phyloP scores from a whole-genome alignment of 2,888 invertebrate genomes.

The Rhyacophila evoluta region DNA sequence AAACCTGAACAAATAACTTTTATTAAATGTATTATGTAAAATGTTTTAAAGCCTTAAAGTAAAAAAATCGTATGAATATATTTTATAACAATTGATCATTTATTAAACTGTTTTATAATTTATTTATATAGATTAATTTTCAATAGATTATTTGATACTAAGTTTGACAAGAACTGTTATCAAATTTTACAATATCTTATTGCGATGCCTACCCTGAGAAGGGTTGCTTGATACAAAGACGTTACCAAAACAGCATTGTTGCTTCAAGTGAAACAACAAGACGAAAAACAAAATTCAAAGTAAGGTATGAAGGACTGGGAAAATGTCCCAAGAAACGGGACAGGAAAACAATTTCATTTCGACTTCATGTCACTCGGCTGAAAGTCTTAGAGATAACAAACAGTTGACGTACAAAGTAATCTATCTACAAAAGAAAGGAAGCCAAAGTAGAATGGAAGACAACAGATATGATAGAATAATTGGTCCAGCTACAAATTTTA shows the following conservation, averaged over 20 bases:
- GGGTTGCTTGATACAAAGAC: neutral
- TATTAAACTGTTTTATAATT: no score
- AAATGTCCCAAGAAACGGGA: conserved; percentile 33
- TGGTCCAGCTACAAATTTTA: neutral
- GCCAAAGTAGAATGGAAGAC: conserved; percentile 23
- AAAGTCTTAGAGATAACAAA: conserved; percentile 47
- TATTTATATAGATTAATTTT: no score
- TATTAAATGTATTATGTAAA: no score
- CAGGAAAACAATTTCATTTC: conserved; percentile 48
- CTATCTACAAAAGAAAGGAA: conserved; percentile 21
- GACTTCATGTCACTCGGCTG: conserved; percentile 42
- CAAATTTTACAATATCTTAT: neutral
- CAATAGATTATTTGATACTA: no score
- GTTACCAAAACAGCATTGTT: conserved; percentile 17
- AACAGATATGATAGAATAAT: conserved; percentile 29
- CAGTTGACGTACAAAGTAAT: conserved; percentile 46
- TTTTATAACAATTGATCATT: no score
- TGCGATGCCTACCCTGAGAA: neutral
- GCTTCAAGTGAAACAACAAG: conserved; percentile 20
- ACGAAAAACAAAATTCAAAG: conserved; percentile 23
- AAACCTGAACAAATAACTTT: no score
- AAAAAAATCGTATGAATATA: no score
- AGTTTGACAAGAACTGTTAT: neutral
- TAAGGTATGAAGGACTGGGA: conserved; percentile 19
- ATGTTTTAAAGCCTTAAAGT: no score